These are phyloP conservation scores for Scaptomyza hsui DNA, from an alignment of 1,140 invertebrate species.

Conservation along the genomic window DNA sequence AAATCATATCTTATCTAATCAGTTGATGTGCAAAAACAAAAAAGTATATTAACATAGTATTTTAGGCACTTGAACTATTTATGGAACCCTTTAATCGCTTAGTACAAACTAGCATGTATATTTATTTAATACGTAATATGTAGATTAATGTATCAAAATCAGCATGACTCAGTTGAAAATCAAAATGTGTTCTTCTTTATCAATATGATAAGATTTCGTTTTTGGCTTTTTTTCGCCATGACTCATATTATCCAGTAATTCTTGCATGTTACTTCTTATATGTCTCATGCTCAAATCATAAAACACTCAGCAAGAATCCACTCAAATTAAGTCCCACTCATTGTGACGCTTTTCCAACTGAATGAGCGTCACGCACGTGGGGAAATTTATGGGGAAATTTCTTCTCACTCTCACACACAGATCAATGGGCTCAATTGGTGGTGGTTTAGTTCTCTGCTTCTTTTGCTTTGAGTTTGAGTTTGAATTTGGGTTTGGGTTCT, in stretches of 20 bases:
- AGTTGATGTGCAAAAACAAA: background rate
- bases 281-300: constrained; percentile 35
- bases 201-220: constrained; percentile 45
- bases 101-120: background rate
- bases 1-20: constrained; percentile 16
- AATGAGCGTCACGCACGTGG: constrained; percentile 38
- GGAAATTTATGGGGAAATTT: constrained; percentile 54
- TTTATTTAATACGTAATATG: constrained; percentile 14
- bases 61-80: constrained; percentile 5
- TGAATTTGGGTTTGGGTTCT: constrained; percentile 48
- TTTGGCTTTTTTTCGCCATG: constrained; percentile 12
- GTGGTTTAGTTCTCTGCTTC: constrained; percentile 38
- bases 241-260: constrained; percentile 3
- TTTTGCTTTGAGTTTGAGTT: constrained; percentile 15
- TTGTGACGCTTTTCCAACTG: constrained; percentile 52
- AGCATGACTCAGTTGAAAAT: constrained; percentile 34
- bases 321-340: constrained; percentile 26
- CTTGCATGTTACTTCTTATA: constrained; percentile 5
- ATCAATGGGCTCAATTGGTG: constrained; percentile 56
- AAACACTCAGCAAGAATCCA: constrained; percentile 47
- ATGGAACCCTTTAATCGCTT: background rate
- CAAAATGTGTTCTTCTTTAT: constrained; percentile 12
- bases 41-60: constrained; percentile 8
- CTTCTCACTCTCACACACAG: constrained; percentile 28
- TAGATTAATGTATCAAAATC: constrained; percentile 27